Evolutionary conservation across 2,888 invertebrate species (phyloP).

Genomic region (Cistogaster globosa): DNA sequence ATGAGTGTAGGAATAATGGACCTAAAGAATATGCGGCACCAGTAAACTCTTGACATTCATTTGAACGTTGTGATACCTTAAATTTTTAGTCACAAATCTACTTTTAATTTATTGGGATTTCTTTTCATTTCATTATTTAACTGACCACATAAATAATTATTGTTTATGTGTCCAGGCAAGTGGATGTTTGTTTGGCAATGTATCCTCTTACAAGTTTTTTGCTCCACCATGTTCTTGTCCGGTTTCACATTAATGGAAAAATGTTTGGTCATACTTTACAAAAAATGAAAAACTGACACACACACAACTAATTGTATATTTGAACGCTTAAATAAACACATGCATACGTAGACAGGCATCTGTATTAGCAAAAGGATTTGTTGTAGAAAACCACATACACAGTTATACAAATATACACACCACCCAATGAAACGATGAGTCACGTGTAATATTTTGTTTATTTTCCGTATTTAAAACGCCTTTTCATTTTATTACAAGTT

Average conservation of each 20-base stretch:
- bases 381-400: neutral
- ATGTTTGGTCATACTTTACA: slow-evolving; percentile 41
- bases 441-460: too few relatives aligned
- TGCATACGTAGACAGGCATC: too few relatives aligned
- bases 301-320: slow-evolving; percentile 28
- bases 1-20: too few relatives aligned
- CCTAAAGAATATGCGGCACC: too few relatives aligned
- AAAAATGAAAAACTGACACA: too few relatives aligned
- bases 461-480: slow-evolving; percentile 79
- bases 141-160: neutral
- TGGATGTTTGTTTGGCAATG: slow-evolving; percentile 21
- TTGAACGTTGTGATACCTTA: too few relatives aligned
- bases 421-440: too few relatives aligned
- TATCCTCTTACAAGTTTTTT: slow-evolving; percentile 65
- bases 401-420: neutral
- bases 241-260: slow-evolving; percentile 63
- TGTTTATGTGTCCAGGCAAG: neutral
- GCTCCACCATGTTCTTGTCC: slow-evolving; percentile 68
- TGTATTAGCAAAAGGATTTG: slow-evolving; percentile 36
- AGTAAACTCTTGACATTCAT: too few relatives aligned
- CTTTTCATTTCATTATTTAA: neutral
- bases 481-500: slow-evolving; percentile 75
- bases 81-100: neutral
- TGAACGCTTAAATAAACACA: slow-evolving; percentile 8
- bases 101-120: neutral